Base-by-base conservation (phyloP, 2,888 invertebrate species). In the Meliscaeva auricollis region DNA sequence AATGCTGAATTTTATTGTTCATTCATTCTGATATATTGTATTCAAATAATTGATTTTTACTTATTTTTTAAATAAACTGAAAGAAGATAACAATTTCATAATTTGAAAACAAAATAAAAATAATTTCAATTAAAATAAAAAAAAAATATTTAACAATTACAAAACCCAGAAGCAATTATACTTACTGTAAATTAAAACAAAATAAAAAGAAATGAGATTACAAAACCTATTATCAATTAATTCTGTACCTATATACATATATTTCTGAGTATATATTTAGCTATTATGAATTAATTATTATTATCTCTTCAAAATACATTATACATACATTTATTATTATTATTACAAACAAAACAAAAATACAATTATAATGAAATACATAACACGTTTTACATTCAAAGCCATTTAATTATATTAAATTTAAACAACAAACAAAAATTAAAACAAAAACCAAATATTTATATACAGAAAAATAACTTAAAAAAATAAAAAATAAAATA, bases 201-300 rank as follows among this genome's bases (percentile, higher is more conserved):
- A 26, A 26, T 32, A 58, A 75, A 83, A 17, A 62, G 62, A 62
- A 62, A 62, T 62, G 22, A 75, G 89, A 89, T 89, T 88, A 87
- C 87, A 88, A 89, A 78, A 85, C 81, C 79, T 87, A 84, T 84
- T 88, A 88, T 90, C 89, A 89, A 89, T 89, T 88, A 89, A 90
- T 90, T 90, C 90, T 89, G 90, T 90, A 90, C 90, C 90, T 90
- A 90, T 87, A 87, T 78, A 78, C 69, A 78, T 79, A 78, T 79
- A 83, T 83, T 77, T 78, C 78, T 78, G 77, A 82, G 64, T 69
- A 69, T 69, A 62, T 80, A 85, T 79, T 84, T 72, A 79, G 70
- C 80, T 75, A 68, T 84, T 84, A 79, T 77, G 64, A 72, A 87
- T 87, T 83, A 75, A 26, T 26, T 26, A 26, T 26, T 26, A 79